Evolutionary conservation across 2,797 vertebrate species (phyloP), one percentile per base, ranked within the genome.

Genomic region (Hylomyscus alleni): DNA sequence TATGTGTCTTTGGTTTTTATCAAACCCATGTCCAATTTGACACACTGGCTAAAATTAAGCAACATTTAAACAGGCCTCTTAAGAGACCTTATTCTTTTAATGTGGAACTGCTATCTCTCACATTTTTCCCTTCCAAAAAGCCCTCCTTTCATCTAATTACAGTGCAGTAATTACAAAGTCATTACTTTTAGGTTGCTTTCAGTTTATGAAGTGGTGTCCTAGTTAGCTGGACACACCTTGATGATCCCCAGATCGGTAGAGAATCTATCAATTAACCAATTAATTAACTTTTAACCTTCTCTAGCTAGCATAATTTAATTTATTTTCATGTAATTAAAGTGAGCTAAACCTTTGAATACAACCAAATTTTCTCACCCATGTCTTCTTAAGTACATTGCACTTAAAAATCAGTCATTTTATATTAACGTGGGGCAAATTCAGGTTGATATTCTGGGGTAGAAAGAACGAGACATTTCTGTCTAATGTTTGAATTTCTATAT

Each of bases 1-100:
- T 98, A 98, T 96, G 90, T 76, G 87, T 89, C 97, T 98, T 97
- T 96, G 96, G 93, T 96, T 98, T 95, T 98, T 97, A 96, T 97
- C 97, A 97, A 54, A 92, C 92, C 78, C n/a, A 54, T 96, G 97
- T 98, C 96, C 92, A 94, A 91, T 26, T 97, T 96, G 77, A 96
- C 97, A 83, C 31, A 40, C 50, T 54, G 91, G 91, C 93, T 98
- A 88, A 56, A 97, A 96, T 82, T 87, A 77, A 96, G 85, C 11
- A 84, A 65, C 92, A 77, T 67, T 92, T 83, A 86, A 90, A 44
- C 81, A 95, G 89, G 37, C 88, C 17, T 2, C 62, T 17, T 67
- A 40, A 31, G n/a, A 34, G 37, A 1, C 0, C 24, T 44, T 11
- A 69, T 52, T 67, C 44, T 67, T 89, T 37, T 82, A 65, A 62